A percentile compares a stretch with the other conserved stretches of the same genome.
phyloP scores from a whole-genome alignment of 2,113 vertebrate species.

The Hippocampus comes region DNA sequence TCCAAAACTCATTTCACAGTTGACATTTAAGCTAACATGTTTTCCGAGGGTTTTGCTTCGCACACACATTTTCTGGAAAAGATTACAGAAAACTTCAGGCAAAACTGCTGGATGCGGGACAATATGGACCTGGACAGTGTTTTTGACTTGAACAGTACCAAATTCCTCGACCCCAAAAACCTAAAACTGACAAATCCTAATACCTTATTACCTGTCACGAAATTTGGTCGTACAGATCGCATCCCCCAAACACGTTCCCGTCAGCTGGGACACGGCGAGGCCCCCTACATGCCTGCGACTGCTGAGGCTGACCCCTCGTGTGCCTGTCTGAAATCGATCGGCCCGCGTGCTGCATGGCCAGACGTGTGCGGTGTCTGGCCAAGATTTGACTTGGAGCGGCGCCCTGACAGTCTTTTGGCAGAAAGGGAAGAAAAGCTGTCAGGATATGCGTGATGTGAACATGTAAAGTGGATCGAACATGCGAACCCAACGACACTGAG shows the following conservation, averaged over 20 bases:
- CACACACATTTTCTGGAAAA: background rate
- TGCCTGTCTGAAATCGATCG: conserved; percentile 38
- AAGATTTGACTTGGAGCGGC: conserved; percentile 49
- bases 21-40: background rate
- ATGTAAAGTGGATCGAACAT: background rate
- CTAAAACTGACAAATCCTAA: background rate
- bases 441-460: conserved; percentile 26
- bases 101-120: background rate
- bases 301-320: conserved; percentile 30
- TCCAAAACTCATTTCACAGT: no score
- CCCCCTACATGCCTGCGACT: background rate
- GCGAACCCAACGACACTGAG: background rate
- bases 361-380: conserved; percentile 50
- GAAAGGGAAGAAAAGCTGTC: conserved; percentile 24
- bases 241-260: background rate
- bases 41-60: background rate
- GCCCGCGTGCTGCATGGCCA: conserved; percentile 23
- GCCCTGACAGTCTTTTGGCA: conserved; percentile 41
- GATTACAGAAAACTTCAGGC: background rate
- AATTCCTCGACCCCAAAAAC: background rate
- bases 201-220: background rate
- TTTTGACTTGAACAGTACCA: background rate
- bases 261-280: conserved; percentile 22
- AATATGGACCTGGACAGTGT: background rate
- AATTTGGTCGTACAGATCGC: background rate